Conservation (phyloP, 2,888 invertebrate species). For the Andrena bucephala region DNA sequence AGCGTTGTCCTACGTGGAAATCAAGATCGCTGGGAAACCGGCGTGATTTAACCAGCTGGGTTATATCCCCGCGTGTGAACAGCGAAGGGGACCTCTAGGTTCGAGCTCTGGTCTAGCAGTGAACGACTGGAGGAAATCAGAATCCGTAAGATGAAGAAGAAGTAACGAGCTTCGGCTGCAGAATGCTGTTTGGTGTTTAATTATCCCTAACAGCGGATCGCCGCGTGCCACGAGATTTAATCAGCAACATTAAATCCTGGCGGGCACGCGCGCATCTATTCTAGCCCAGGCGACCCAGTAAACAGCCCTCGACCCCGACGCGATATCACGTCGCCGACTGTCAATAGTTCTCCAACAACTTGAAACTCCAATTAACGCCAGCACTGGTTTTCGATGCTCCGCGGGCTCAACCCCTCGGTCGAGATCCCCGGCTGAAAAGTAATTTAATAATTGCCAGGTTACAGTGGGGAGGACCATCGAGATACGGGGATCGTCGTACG, state of each 20-base stretch:
- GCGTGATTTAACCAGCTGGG: no score
- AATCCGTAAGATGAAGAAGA: no score
- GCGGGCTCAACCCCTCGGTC: conserved; percentile 3
- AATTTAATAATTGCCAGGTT: conserved; percentile 41
- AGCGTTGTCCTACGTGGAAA: not conserved
- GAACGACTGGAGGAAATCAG: no score
- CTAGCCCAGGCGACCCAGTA: conserved; percentile 26
- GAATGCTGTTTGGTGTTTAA: not conserved
- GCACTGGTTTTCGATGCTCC: conserved; percentile 18
- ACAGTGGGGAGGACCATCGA: not conserved
- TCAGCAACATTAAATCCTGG: conserved; percentile 1
- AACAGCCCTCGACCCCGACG: conserved; percentile 6
- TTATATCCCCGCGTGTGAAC: no score
- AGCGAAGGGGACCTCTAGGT: no score
- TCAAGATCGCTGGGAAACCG: not conserved
- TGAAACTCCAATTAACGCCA: conserved; percentile 49
- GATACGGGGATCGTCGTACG: not conserved
- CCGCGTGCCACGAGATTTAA: not conserved
- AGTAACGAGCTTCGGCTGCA: no score
- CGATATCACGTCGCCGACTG: conserved; percentile 27
- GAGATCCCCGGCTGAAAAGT: conserved; percentile 20
- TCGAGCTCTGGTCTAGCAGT: no score
- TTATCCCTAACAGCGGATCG: not conserved
- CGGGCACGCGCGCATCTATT: conserved; percentile 17
- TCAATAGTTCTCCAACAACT: conserved; percentile 54